These are phyloP conservation scores for Leptinotarsa haldemani DNA, from an alignment of 2,888 invertebrate species.

Conservation along the genomic window DNA sequence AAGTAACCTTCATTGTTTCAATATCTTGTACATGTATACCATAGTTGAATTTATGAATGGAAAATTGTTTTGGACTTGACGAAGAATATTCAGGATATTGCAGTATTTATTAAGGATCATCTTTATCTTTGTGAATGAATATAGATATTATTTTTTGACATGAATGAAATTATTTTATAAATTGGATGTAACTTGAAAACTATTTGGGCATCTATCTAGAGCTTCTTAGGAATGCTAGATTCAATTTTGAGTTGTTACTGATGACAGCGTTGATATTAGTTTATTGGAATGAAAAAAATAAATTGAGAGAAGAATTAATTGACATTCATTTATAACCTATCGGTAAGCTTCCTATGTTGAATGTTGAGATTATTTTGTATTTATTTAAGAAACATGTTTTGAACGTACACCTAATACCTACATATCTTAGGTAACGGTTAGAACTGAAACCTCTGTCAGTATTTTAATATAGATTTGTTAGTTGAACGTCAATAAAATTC, in stretches of 20 bases:
- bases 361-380: too few species aligned
- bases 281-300: slow-evolving; percentile 24
- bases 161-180: slow-evolving; percentile 19
- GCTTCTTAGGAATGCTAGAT: slow-evolving; percentile 20
- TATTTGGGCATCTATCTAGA: slow-evolving; percentile 14
- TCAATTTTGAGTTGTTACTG: slow-evolving; percentile 25
- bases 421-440: too few species aligned
- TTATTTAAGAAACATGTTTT: too few species aligned
- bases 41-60: too few species aligned
- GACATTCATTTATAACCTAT: neutral
- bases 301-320: slow-evolving; percentile 1
- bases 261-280: slow-evolving; percentile 22
- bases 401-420: too few species aligned
- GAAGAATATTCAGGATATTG: slow-evolving; percentile 18
- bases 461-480: too few species aligned
- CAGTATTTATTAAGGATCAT: slow-evolving; percentile 4
- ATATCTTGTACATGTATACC: too few species aligned
- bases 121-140: slow-evolving; percentile 15
- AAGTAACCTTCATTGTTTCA: too few species aligned
- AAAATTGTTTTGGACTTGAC: neutral
- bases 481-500: too few species aligned
- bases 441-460: too few species aligned
- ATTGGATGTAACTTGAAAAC: slow-evolving; percentile 9
- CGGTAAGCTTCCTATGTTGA: too few species aligned
- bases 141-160: slow-evolving; percentile 20